Percentiles rank a stretch among this genome's conserved stretches.
These are phyloP conservation scores for Cosmopolites sordidus DNA, from an alignment of 2,888 invertebrate species.

Conservation along the genomic window DNA sequence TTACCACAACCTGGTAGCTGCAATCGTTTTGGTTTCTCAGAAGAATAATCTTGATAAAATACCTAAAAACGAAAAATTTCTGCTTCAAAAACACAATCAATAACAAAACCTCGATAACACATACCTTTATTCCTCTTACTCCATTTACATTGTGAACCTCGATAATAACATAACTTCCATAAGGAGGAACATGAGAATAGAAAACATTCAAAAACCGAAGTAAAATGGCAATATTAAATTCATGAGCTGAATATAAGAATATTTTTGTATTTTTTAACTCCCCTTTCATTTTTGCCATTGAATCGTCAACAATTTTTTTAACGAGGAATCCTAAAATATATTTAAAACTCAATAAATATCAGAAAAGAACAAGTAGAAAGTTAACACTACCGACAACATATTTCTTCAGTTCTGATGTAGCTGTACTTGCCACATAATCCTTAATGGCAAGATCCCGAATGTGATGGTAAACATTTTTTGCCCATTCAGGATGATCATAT, in stretches of 20 bases:
- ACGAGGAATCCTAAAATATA: slow-evolving; percentile 41
- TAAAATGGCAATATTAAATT: slow-evolving; percentile 40
- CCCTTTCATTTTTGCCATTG: slow-evolving; percentile 32
- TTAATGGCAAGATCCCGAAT: slow-evolving; percentile 41
- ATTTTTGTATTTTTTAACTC: slow-evolving; percentile 35
- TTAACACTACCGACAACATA: slow-evolving; percentile 29
- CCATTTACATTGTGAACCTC: slow-evolving; percentile 36
- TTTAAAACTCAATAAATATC: not conserved
- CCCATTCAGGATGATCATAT: slow-evolving; percentile 48
- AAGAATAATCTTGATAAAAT: slow-evolving; percentile 35
- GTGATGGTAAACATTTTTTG: slow-evolving; percentile 41
- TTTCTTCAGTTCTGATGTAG: slow-evolving; percentile 31
- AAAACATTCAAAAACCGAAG: slow-evolving; percentile 34
- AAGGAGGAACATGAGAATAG: slow-evolving; percentile 38
- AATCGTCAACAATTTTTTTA: slow-evolving; percentile 39
- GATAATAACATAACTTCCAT: slow-evolving; percentile 38
- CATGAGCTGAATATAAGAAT: slow-evolving; percentile 42
- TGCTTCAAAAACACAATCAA: not conserved
- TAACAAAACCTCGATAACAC: not conserved
- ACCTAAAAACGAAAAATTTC: slow-evolving; percentile 28
- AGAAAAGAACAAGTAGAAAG: no score
- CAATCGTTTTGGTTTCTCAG: slow-evolving; percentile 23
- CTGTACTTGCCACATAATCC: slow-evolving; percentile 44
- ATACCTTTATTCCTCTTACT: slow-evolving; percentile 30
- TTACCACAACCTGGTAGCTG: slow-evolving; percentile 28